Conservation (phyloP, 2,113 vertebrate genomes). For the Salminus brasiliensis region DNA sequence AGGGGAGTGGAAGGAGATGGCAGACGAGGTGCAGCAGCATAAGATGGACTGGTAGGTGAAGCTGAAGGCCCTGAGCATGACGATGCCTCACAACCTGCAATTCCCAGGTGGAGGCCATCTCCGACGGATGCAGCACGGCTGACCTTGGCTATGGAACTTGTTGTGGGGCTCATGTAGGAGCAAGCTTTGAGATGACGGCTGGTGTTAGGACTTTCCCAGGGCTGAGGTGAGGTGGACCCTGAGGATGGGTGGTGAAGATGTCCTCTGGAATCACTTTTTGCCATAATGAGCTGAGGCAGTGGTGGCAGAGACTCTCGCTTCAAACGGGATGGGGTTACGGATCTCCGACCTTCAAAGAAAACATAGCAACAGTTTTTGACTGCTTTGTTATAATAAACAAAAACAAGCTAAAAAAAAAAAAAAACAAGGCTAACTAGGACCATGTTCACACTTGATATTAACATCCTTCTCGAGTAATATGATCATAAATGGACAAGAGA, state of each 20-base stretch:
- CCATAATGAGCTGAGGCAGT: constrained; percentile 52
- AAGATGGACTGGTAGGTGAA: constrained; percentile 81
- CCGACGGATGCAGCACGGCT: constrained; percentile 83
- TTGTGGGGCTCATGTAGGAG: constrained; percentile 91
- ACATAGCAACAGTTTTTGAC: not conserved
- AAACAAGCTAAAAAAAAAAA: no score
- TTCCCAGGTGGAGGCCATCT: constrained; percentile 76
- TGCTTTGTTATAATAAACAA: not conserved
- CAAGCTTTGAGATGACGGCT: constrained; percentile 59
- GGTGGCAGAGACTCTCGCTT: constrained; percentile 30
- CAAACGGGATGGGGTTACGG: constrained; percentile 52
- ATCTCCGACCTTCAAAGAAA: constrained; percentile 54
- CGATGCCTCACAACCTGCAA: constrained; percentile 54
- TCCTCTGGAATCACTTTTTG: constrained; percentile 17
- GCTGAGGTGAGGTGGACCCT: constrained; percentile 62
- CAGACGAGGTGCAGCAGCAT: constrained; percentile 66
- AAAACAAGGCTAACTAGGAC: not conserved
- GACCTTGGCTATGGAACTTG: constrained; percentile 90
- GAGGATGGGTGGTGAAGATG: constrained; percentile 20
- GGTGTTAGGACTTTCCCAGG: constrained; percentile 72
- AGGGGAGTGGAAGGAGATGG: not conserved
- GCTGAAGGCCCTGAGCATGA: constrained; percentile 8
- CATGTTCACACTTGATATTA: no score
- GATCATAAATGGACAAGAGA: no score
- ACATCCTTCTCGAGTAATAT: no score